Percentiles rank a stretch among this genome's conserved stretches.
Evolutionary conservation across 2,797 vertebrate species (phyloP).

Genomic region (Otolemur crassicaudatus): DNA sequence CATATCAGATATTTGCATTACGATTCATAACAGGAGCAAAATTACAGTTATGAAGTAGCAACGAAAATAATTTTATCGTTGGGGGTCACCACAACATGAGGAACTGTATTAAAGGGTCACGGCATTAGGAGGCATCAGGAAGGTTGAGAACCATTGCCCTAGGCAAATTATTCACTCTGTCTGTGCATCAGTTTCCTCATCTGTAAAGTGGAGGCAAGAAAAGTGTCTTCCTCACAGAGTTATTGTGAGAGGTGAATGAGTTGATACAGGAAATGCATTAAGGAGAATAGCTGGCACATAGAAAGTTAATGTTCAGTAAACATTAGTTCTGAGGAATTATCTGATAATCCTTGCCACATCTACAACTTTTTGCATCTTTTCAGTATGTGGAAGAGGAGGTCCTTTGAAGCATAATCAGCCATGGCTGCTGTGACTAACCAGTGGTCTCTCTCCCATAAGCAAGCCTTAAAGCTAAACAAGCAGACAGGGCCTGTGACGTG

Average conservation of each 20-base stretch:
- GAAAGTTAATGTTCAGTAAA: background rate
- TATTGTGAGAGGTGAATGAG: background rate
- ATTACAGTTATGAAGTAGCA: too few species aligned
- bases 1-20: too few species aligned
- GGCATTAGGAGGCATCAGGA: too few species aligned
- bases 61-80: too few species aligned
- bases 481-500: background rate
- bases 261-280: background rate
- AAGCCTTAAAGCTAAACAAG: constrained; percentile 29
- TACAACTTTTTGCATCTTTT: constrained; percentile 42
- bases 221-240: background rate
- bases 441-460: background rate
- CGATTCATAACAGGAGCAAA: too few species aligned
- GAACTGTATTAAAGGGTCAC: too few species aligned
- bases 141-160: too few species aligned
- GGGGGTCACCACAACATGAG: too few species aligned
- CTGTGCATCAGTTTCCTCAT: background rate
- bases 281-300: background rate
- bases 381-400: background rate
- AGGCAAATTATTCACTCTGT: background rate
- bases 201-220: background rate
- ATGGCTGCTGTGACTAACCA: constrained; percentile 24
- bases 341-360: background rate
- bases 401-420: background rate
- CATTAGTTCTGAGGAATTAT: background rate